Evolutionary conservation across 2,888 invertebrate genomes (phyloP), one percentile per base, ranked within the genome.

Genomic region (Platerodrilus igneus): DNA sequence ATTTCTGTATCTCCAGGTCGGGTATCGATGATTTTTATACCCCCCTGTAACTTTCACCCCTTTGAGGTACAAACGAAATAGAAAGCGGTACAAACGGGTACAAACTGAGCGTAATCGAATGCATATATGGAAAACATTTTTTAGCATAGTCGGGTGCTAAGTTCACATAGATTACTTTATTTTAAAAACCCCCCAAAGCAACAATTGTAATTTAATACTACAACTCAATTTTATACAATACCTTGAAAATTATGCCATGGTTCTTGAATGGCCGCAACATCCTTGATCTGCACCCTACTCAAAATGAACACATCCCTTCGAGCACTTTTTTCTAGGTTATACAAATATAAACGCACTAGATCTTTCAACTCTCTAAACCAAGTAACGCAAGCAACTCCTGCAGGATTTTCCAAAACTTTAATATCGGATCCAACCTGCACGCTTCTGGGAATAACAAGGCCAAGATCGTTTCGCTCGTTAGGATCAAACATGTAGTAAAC

Each of bases 401-500:
- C 33, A 3, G 42, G 17, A 8, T 47, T 41, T 10, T 60, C 55
- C n/a, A 55, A 29, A 8, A 51, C 50, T 18, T 56, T 45, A 9
- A 47, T 32, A 22, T 55, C 51, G 1, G 56, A 52, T 4, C 54
- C 58, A 17, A 59, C 37, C 16, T 45, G 41, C 3, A 53, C 32
- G 13, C 41, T 47, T 20, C 48, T 53, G 2, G 51, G 26, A 3
- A 56, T 50, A 1, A 37, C 48, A 11, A 50, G 47, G 3, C 68
- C 69, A 9, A 55, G 52, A 3, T 50, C 45, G 43, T 70, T 67
- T 21, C 71, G 48, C 48, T 65, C 69, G 44, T 69, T 67, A 0
- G 70, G 67, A 56, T 71, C 71, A 43, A 70, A 71, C 64, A 70
- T 67, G 47, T 64, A 72, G 43, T 55, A 71, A 2, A 53, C 28